Conservation (phyloP, 35 echinoderm and acorn worm genomes). For the Amphiura filiformis region DNA sequence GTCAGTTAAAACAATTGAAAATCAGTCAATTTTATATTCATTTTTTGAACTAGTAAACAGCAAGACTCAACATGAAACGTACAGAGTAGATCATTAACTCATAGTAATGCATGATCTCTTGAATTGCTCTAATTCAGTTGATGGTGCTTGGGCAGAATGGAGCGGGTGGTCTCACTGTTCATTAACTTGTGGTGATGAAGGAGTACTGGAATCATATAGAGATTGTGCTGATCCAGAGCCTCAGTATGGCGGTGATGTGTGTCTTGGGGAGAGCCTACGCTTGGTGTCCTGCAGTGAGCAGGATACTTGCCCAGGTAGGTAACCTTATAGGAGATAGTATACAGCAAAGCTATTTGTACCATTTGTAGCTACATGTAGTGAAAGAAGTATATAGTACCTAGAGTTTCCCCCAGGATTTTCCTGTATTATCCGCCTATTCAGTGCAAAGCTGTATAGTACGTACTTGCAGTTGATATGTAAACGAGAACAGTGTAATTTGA, state of each 20-base stretch:
- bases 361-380: too few relatives aligned
- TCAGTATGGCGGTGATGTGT: conserved; percentile 44
- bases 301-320: conserved; percentile 47
- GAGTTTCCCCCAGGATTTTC: too few relatives aligned
- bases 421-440: too few relatives aligned
- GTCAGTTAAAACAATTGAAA: not conserved
- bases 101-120: not conserved
- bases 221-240: conserved; percentile 52
- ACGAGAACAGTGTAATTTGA: too few relatives aligned
- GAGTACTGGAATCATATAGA: conserved; percentile 20
- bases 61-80: not conserved
- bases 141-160: conserved; percentile 69
- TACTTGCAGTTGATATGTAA: too few relatives aligned
- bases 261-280: conserved; percentile 34
- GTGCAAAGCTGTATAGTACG: too few relatives aligned
- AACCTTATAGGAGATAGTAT: not conserved
- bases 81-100: not conserved
- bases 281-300: conserved; percentile 20
- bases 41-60: not conserved
- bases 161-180: conserved; percentile 53
- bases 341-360: too few relatives aligned
- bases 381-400: too few relatives aligned
- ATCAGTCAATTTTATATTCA: not conserved
- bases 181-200: conserved; percentile 46
- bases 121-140: conserved; percentile 19